Evolutionary conservation across 2,888 invertebrate species (phyloP).

Genomic region (Lamproptera curius): DNA sequence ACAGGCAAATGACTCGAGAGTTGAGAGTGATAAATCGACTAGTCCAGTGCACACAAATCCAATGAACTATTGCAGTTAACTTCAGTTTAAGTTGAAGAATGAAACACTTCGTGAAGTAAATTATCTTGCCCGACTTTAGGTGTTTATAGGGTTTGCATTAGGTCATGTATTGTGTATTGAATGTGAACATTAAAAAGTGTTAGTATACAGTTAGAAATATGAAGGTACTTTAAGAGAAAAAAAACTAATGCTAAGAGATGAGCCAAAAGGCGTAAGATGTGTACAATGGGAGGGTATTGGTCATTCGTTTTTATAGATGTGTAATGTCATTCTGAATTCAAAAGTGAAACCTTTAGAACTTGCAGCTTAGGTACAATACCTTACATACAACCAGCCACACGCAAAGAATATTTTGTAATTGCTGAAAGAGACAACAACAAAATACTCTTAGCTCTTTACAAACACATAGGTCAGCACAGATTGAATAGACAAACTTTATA

Average conservation of each 20-base stretch:
- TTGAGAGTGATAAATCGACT: constrained; percentile 26
- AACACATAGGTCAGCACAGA: constrained; percentile 8
- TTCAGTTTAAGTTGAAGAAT: neutral
- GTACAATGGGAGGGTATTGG: constrained; percentile 49
- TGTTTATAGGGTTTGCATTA: neutral
- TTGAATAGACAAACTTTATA: constrained; percentile 3
- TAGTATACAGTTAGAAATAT: neutral
- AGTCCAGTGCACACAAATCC: constrained; percentile 44
- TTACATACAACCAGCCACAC: constrained; percentile 91
- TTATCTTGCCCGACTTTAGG: neutral
- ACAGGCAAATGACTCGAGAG: constrained; percentile 41
- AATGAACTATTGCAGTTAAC: constrained; percentile 17
- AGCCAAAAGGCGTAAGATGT: constrained; percentile 41
- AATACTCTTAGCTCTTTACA: constrained; percentile 66
- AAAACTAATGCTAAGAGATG: constrained; percentile 27
- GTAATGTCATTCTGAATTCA: constrained; percentile 63
- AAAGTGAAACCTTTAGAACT: constrained; percentile 62
- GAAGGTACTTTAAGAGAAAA: constrained; percentile 21
- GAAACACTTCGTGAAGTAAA: neutral
- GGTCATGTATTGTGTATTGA: neutral
- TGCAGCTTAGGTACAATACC: constrained; percentile 80
- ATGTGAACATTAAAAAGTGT: constrained; percentile 14
- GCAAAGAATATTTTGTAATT: constrained; percentile 91
- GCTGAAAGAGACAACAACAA: constrained; percentile 82
- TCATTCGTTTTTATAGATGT: constrained; percentile 59